phyloP scores from a whole-genome alignment of 2,888 invertebrate genomes.

The Gari tellinella region DNA sequence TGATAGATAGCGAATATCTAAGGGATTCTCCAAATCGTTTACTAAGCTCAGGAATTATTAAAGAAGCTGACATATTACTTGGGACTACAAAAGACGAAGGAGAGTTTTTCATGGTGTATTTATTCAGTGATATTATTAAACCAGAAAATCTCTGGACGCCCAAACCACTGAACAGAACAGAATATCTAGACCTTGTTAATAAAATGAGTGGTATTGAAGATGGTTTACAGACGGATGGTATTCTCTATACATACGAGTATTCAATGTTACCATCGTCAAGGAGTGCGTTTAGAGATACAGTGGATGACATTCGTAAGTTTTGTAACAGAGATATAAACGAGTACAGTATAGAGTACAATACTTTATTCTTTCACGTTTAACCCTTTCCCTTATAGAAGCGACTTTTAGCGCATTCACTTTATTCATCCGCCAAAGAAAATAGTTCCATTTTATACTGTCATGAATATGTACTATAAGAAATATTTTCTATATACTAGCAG shows the following conservation, averaged over 20 bases:
- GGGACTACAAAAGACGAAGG: conserved; percentile 98
- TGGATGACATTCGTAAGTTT: conserved; percentile 89
- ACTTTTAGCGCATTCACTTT: too few relatives aligned
- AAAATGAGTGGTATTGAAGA: conserved; percentile 31
- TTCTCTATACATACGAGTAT: conserved; percentile 65
- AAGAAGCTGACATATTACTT: conserved; percentile 94
- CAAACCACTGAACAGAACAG: conserved; percentile 29
- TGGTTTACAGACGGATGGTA: conserved; percentile 46
- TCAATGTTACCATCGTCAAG: conserved; percentile 77
- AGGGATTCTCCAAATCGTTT: conserved; percentile 94
- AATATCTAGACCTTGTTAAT: conserved; percentile 52
- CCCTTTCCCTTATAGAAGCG: too few relatives aligned
- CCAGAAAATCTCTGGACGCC: conserved; percentile 43
- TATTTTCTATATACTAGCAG: too few relatives aligned
- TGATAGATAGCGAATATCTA: conserved; percentile 92
- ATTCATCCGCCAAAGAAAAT: too few relatives aligned
- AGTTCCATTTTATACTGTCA: too few relatives aligned
- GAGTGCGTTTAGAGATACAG: conserved; percentile 94
- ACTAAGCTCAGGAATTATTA: conserved; percentile 93
- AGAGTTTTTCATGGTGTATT: conserved; percentile 94
- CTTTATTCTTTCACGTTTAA: too few relatives aligned
- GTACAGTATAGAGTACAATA: too few relatives aligned
- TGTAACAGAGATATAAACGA: not conserved
- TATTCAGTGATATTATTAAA: conserved; percentile 81
- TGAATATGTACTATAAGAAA: too few relatives aligned